These are phyloP conservation scores for Papilio glaucus DNA, from an alignment of 1,140 invertebrate species.

Conservation along the genomic window DNA sequence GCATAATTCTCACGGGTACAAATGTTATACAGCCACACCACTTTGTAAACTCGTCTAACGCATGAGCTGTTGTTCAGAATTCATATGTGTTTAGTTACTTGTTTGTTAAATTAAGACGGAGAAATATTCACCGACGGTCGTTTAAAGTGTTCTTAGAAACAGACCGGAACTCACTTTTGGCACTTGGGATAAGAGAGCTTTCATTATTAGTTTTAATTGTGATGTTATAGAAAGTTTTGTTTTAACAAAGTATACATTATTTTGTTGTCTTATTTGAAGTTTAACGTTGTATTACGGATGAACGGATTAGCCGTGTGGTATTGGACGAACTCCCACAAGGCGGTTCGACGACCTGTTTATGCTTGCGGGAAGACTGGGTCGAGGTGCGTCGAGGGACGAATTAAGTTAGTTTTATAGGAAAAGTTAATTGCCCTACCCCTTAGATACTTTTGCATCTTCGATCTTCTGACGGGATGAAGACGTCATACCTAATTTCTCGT, in stretches of 20 bases:
- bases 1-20: not conserved
- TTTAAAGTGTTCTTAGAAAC: not conserved
- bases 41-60: not conserved
- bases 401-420: no score
- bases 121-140: not conserved
- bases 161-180: no score
- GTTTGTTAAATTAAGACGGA: not conserved
- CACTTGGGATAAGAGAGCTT: no score
- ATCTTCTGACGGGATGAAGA: no score
- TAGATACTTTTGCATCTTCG: no score
- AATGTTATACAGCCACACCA: not conserved
- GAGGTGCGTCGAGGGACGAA: no score
- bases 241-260: not conserved
- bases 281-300: not conserved
- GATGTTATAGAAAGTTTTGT: no score
- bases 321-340: not conserved
- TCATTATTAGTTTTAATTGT: no score
- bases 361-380: not conserved
- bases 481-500: no score
- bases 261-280: not conserved
- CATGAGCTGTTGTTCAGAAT: not conserved
- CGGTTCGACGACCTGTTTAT: conserved; percentile 1
- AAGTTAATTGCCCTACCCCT: no score
- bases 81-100: not conserved
- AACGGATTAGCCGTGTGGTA: not conserved